Conservation (phyloP, 2,113 vertebrate genomes). For the Telmatochromis brichardi region DNA sequence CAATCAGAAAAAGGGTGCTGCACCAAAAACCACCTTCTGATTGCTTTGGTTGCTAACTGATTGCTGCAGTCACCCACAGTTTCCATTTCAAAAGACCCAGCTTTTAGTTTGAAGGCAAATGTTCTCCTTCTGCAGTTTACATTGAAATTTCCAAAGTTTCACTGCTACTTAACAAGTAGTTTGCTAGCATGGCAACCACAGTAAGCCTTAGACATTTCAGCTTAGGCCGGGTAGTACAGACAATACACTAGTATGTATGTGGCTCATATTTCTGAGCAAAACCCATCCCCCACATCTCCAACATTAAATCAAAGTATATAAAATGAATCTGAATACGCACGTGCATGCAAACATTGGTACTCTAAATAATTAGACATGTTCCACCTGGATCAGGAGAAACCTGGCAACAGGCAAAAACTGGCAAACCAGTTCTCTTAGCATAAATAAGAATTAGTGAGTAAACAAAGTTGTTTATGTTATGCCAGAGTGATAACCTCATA, state of each 20-base stretch:
- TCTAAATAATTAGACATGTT: background rate
- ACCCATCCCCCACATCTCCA: background rate
- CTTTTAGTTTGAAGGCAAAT: background rate
- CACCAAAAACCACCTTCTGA: background rate
- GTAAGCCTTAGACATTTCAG: background rate
- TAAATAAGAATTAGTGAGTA: background rate
- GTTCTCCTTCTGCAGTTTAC: background rate
- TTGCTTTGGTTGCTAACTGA: background rate
- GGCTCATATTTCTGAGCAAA: background rate
- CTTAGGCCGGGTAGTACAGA: background rate
- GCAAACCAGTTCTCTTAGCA: background rate
- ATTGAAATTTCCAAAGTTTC: background rate
- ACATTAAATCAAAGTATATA: background rate
- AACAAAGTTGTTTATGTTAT: background rate
- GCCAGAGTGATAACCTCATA: background rate
- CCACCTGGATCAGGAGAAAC: background rate
- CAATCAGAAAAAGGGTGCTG: background rate
- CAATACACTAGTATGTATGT: background rate
- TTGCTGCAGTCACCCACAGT: background rate
- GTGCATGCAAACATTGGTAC: background rate
- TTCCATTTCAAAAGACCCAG: background rate
- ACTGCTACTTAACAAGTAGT: background rate
- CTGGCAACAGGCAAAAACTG: background rate
- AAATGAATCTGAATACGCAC: background rate
- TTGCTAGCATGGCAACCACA: background rate